Percentiles rank a stretch among this genome's conserved stretches.
phyloP scores from a whole-genome alignment of 1,140 invertebrate species.

The Hyles vespertilio region DNA sequence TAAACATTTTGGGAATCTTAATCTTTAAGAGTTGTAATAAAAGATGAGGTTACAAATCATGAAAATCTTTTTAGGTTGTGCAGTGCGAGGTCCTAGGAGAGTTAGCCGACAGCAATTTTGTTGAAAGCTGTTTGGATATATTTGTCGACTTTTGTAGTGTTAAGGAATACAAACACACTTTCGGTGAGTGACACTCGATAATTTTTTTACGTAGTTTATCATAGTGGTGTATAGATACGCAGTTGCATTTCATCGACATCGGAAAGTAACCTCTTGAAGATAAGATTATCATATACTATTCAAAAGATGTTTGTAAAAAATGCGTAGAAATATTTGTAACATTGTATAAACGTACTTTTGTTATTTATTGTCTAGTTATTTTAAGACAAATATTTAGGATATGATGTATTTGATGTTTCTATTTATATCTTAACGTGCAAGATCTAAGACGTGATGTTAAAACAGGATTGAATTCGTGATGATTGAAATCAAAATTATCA shows the following conservation, averaged over 20 bases:
- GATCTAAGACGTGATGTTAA: too few relatives aligned
- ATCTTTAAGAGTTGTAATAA: too few relatives aligned
- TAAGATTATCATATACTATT: conserved; percentile 7
- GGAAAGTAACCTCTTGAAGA: conserved; percentile 6
- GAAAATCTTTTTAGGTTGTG: conserved; percentile 33
- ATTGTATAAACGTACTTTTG: too few relatives aligned
- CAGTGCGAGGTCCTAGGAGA: conserved; percentile 44
- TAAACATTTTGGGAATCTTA: neutral
- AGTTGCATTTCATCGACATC: conserved; percentile 1
- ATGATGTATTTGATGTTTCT: too few relatives aligned
- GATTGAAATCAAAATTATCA: too few relatives aligned
- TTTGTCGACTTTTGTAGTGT: conserved; percentile 51
- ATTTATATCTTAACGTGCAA: too few relatives aligned
- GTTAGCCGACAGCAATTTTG: conserved; percentile 38
- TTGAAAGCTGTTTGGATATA: conserved; percentile 51
- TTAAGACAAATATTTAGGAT: too few relatives aligned
- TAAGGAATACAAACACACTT: conserved; percentile 34
- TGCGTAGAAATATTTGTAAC: too few relatives aligned
- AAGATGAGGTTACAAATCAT: neutral
- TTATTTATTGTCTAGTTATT: too few relatives aligned
- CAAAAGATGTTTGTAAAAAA: too few relatives aligned
- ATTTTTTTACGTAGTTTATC: neutral
- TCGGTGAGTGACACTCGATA: conserved; percentile 38
- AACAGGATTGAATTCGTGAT: too few relatives aligned
- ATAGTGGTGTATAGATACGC: too few relatives aligned